Conservation (phyloP, 1,140 invertebrate species). For the Solen grandis region DNA sequence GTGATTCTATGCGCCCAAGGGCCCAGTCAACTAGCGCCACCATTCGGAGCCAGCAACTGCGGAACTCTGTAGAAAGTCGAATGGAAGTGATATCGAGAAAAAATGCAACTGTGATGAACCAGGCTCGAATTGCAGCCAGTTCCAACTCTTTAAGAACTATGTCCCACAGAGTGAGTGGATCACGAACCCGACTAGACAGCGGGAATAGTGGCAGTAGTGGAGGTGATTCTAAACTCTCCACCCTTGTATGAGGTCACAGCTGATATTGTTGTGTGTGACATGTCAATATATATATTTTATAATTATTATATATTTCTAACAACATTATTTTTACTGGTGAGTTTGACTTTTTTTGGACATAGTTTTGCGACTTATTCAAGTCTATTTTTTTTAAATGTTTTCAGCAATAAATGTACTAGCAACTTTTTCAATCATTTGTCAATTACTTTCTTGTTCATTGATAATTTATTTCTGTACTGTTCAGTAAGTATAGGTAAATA, state of each 20-base stretch:
- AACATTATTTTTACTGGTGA: too few relatives aligned
- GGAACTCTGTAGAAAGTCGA: slow-evolving; percentile 32
- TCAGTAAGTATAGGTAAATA: too few relatives aligned
- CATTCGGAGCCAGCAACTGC: slow-evolving; percentile 28
- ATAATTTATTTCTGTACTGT: too few relatives aligned
- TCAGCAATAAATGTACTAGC: too few relatives aligned
- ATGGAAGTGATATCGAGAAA: slow-evolving; percentile 50
- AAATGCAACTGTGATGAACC: slow-evolving; percentile 35
- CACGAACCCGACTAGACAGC: slow-evolving; percentile 29
- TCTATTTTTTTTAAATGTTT: too few relatives aligned
- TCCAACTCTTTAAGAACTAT: neutral
- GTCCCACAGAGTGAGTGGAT: slow-evolving; percentile 1
- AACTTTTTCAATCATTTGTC: too few relatives aligned
- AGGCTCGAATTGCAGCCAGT: neutral
- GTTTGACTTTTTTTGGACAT: too few relatives aligned
- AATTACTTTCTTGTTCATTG: too few relatives aligned
- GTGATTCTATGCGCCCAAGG: slow-evolving; percentile 35
- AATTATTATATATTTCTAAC: too few relatives aligned
- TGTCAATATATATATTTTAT: too few relatives aligned
- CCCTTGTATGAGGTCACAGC: slow-evolving; percentile 26
- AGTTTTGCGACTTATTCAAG: too few relatives aligned
- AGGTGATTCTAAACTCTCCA: slow-evolving; percentile 48
- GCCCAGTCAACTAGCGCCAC: slow-evolving; percentile 50
- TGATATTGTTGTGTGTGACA: too few relatives aligned
- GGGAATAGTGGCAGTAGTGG: slow-evolving; percentile 44